Percentiles rank a stretch among this genome's conserved stretches.
Conservation (phyloP, 1,140 invertebrate genomes). For the Drosophila triauraria region DNA sequence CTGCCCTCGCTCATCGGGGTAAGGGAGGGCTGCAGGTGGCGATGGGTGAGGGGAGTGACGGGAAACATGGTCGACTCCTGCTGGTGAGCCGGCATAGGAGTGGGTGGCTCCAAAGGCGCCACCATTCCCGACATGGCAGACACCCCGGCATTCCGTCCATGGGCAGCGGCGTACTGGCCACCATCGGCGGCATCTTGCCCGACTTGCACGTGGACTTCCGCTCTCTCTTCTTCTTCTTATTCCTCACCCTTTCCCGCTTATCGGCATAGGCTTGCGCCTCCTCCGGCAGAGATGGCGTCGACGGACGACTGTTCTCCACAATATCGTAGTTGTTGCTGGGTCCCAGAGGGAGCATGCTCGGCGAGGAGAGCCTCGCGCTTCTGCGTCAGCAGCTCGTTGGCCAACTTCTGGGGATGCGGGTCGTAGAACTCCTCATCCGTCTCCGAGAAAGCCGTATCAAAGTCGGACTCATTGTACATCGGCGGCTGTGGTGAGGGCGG, state of each 20-base stretch:
- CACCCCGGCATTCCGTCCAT: conserved; percentile 4
- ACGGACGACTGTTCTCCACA: conserved; percentile 87
- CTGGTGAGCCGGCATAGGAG: background rate
- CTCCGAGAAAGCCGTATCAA: conserved; percentile 92
- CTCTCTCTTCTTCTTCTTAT: conserved; percentile 88
- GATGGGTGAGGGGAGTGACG: conserved; percentile 59
- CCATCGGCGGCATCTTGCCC: conserved; percentile 30
- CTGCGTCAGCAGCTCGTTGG: conserved; percentile 89
- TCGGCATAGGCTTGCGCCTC: conserved; percentile 79
- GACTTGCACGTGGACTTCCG: conserved; percentile 85
- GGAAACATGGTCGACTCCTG: conserved; percentile 15
- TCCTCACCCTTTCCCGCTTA: conserved; percentile 85
- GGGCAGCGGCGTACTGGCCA: background rate
- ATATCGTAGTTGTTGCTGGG: conserved; percentile 87
- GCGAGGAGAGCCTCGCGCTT: conserved; percentile 89
- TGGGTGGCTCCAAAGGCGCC: conserved; percentile 15
- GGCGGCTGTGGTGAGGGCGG: conserved; percentile 53
- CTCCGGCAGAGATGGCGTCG: conserved; percentile 86
- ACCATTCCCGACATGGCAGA: conserved; percentile 11
- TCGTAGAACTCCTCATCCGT: conserved; percentile 95
- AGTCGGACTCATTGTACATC: conserved; percentile 89
- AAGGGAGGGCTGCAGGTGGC: conserved; percentile 34
- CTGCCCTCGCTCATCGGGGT: conserved; percentile 77
- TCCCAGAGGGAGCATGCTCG: conserved; percentile 86
- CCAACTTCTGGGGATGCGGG: conserved; percentile 90